Evolutionary conservation across 2,113 vertebrate species (phyloP).

Genomic region (Siniperca chuatsi): DNA sequence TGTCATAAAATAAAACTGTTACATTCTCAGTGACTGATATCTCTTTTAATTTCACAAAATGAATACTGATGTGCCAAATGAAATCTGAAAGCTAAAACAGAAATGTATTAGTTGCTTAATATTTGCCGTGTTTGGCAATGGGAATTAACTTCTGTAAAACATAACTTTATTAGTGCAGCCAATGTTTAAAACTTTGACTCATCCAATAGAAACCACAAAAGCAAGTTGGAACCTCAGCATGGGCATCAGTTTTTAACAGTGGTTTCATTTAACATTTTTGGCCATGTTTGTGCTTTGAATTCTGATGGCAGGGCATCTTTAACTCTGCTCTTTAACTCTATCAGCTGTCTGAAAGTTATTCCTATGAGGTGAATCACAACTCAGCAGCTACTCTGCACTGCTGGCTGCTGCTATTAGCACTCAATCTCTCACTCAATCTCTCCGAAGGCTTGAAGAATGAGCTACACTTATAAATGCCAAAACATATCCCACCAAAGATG

Average conservation of each 20-base stretch:
- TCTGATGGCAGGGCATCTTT: constrained; percentile 8
- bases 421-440: constrained; percentile 49
- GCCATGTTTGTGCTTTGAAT: constrained; percentile 13
- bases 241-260: neutral
- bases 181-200: constrained; percentile 1
- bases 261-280: constrained; percentile 21
- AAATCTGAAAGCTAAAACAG: neutral
- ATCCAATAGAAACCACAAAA: neutral
- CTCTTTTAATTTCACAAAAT: neutral
- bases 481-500: constrained; percentile 49
- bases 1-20: neutral
- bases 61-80: neutral
- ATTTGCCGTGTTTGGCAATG: neutral
- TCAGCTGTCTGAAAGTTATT: constrained; percentile 53
- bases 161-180: neutral
- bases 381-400: constrained; percentile 45
- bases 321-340: constrained; percentile 30
- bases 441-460: constrained; percentile 46
- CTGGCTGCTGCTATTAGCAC: constrained; percentile 40
- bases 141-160: constrained; percentile 20
- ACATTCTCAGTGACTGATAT: neutral
- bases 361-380: constrained; percentile 39
- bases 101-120: neutral
- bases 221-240: neutral
- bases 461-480: constrained; percentile 60